These are phyloP conservation scores for Parauchenoglanis punctatus DNA, from an alignment of 2,797 vertebrate species.

Conservation along the genomic window DNA sequence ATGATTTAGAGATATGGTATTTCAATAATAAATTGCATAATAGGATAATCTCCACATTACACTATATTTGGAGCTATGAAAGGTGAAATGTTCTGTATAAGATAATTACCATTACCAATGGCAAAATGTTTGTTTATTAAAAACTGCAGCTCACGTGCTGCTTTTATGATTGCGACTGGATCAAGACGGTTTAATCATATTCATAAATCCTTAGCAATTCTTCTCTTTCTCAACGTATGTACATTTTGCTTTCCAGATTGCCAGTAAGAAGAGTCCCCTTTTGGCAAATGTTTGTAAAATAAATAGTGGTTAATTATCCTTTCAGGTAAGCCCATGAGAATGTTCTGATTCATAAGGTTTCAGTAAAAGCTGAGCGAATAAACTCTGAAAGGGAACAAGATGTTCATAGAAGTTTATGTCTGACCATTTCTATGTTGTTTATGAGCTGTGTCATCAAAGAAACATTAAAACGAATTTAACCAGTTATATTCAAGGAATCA, in stretches of 20 bases:
- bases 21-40: neutral
- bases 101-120: neutral
- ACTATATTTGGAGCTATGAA: neutral
- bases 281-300: neutral
- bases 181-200: neutral
- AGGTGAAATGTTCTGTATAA: no score
- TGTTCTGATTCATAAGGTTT: neutral
- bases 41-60: neutral
- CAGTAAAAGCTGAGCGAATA: neutral
- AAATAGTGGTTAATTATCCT: neutral
- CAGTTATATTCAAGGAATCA: neutral
- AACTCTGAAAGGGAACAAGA: neutral
- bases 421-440: slow-evolving; percentile 26
- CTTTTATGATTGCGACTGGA: neutral
- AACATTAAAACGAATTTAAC: neutral
- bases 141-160: no score
- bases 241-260: neutral
- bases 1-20: no score
- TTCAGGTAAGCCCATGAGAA: neutral
- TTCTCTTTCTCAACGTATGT: neutral
- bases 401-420: neutral
- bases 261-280: neutral
- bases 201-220: neutral
- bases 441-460: neutral
- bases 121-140: neutral